Conservation (phyloP, 2,797 vertebrate genomes). For the Helarctos malayanus region DNA sequence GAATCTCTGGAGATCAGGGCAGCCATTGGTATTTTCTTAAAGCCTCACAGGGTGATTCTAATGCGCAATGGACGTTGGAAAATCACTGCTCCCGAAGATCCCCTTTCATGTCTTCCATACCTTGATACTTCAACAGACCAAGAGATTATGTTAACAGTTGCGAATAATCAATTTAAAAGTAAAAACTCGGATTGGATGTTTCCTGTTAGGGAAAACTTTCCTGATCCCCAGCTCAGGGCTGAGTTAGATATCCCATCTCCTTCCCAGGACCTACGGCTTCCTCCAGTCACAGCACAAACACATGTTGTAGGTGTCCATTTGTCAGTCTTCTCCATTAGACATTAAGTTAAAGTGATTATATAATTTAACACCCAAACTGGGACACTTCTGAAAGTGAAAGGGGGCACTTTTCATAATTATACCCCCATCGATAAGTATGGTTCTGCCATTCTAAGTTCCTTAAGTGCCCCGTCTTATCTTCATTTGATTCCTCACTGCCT, state of each 20-base stretch:
- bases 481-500: neutral
- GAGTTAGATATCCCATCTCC: neutral
- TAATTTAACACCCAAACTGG: neutral
- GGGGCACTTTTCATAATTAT: neutral
- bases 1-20: neutral
- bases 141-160: neutral
- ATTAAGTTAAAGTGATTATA: neutral
- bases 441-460: neutral
- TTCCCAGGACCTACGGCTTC: neutral
- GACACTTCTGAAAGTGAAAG: neutral
- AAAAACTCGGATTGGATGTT: neutral
- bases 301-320: neutral
- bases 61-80: neutral
- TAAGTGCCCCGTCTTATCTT: neutral
- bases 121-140: neutral
- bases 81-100: neutral
- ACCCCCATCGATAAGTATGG: neutral
- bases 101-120: neutral
- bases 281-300: neutral
- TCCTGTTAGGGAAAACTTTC: neutral
- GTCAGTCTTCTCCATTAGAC: neutral
- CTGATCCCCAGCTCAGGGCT: neutral
- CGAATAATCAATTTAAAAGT: neutral
- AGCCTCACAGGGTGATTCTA: neutral
- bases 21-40: neutral